Percentiles rank a stretch among this genome's conserved stretches.
Conservation (phyloP, 2,797 vertebrate species). For the Sebastes hubbsi region DNA sequence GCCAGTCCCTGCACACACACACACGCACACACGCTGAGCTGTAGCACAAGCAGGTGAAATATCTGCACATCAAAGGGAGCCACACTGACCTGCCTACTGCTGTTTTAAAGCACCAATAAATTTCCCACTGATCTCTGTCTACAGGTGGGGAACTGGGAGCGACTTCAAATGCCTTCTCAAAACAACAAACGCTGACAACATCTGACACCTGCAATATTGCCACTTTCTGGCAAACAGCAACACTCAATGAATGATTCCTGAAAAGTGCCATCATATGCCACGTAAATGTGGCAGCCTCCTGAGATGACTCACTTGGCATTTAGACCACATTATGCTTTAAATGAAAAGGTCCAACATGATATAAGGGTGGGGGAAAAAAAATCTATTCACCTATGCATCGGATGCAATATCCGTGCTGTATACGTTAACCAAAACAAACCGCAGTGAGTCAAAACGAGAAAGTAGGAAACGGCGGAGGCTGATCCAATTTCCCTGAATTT, state of each 20-base stretch:
- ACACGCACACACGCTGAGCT: not conserved
- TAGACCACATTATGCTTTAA: not conserved
- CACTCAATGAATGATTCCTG: conserved; percentile 23
- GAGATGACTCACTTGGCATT: conserved; percentile 13
- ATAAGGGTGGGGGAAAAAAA: not conserved
- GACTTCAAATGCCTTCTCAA: conserved; percentile 52
- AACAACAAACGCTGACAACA: conserved; percentile 37
- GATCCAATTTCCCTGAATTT: not conserved
- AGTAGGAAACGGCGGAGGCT: too few species aligned
- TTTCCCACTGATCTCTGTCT: conserved; percentile 57
- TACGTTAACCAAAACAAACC: too few species aligned
- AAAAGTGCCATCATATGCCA: not conserved
- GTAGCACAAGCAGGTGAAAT: conserved; percentile 57
- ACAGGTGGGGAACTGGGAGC: conserved; percentile 24
- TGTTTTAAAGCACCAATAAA: conserved; percentile 65
- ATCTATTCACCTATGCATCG: too few species aligned
- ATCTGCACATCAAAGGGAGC: conserved; percentile 71
- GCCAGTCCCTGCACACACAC: conserved; percentile 37
- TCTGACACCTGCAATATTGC: not conserved
- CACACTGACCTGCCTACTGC: conserved; percentile 56
- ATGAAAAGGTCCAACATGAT: not conserved
- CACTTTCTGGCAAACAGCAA: conserved; percentile 8
- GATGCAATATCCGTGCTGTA: too few species aligned
- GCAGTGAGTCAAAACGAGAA: too few species aligned
- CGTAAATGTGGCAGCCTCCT: conserved; percentile 2